A percentile compares a stretch with the other conserved stretches of the same genome.
phyloP scores from a whole-genome alignment of 2,113 vertebrate species.

The Myiozetetes cayanensis region DNA sequence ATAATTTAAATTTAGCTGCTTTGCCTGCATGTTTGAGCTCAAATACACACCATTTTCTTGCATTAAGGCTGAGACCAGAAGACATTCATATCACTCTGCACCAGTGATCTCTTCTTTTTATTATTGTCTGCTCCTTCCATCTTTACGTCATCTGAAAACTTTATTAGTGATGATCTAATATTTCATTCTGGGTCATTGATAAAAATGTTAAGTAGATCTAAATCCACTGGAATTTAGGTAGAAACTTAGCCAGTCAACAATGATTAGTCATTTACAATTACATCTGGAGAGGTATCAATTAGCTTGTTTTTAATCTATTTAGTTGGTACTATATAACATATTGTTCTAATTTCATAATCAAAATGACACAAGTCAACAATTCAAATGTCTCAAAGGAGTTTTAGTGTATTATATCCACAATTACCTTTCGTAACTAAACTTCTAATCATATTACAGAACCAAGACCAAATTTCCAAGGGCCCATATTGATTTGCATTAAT shows the following conservation, averaged over 20 bases:
- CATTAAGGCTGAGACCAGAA: background rate
- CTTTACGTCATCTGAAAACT: slow-evolving; percentile 13
- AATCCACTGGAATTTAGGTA: background rate
- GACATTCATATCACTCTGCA: background rate
- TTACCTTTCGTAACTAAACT: background rate
- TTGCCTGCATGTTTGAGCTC: background rate
- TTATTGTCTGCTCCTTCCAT: background rate
- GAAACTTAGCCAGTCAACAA: background rate
- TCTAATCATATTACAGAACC: background rate
- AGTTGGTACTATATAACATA: background rate
- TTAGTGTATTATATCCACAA: background rate
- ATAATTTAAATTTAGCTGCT: background rate
- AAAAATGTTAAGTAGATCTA: slow-evolving; percentile 25
- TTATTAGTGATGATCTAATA: slow-evolving; percentile 10
- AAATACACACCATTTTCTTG: background rate
- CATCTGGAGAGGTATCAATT: slow-evolving; percentile 1
- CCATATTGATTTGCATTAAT: slow-evolving; percentile 6
- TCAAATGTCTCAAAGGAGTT: slow-evolving; percentile 28
- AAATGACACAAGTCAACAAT: background rate
- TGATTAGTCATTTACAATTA: background rate
- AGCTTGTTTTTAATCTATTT: slow-evolving; percentile 13
- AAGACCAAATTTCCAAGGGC: slow-evolving; percentile 11
- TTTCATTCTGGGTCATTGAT: background rate
- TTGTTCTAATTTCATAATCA: slow-evolving; percentile 33
- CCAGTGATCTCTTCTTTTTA: background rate